A percentile compares a stretch with the other conserved stretches of the same genome.
These are phyloP conservation scores for Merluccius polli DNA, from an alignment of 2,797 vertebrate species.

Conservation along the genomic window DNA sequence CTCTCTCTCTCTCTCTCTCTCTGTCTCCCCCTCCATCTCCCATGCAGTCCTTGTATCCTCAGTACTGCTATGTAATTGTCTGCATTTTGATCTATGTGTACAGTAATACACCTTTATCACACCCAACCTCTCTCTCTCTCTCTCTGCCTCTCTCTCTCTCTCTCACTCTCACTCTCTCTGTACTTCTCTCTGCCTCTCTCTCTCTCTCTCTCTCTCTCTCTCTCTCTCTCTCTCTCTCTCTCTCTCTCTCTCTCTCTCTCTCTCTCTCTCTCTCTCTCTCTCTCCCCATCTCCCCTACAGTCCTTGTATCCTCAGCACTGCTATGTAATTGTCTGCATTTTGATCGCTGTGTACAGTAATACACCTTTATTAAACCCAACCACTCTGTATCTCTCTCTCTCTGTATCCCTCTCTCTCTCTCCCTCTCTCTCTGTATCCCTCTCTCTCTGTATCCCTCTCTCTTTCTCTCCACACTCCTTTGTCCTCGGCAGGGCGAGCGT, in stretches of 20 bases:
- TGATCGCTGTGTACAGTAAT: constrained; percentile 43
- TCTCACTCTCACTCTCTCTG: constrained; percentile 12
- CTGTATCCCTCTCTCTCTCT: background rate
- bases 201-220: background rate
- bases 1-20: background rate
- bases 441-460: constrained; percentile 1
- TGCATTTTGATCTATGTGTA: constrained; percentile 44
- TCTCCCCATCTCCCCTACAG: background rate
- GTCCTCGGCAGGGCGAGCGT: constrained; percentile 86
- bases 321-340: constrained; percentile 36
- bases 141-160: background rate
- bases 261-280: constrained; percentile 5
- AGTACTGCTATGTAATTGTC: constrained; percentile 15
- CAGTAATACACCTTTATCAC: constrained; percentile 16
- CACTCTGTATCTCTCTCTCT: background rate
- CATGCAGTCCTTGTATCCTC: constrained; percentile 39
- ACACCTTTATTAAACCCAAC: too few species aligned
- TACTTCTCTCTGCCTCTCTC: constrained; percentile 6
- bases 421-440: constrained; percentile 19
- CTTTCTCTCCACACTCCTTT: constrained; percentile 8
- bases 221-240: background rate
- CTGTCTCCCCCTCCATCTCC: background rate
- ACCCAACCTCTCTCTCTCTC: too few species aligned
- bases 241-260: constrained; percentile 3
- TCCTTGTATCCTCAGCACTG: too few species aligned